A percentile compares a stretch with the other conserved stretches of the same genome.
These are phyloP conservation scores for Maniola jurtina DNA, from an alignment of 1,140 invertebrate species.

Conservation along the genomic window DNA sequence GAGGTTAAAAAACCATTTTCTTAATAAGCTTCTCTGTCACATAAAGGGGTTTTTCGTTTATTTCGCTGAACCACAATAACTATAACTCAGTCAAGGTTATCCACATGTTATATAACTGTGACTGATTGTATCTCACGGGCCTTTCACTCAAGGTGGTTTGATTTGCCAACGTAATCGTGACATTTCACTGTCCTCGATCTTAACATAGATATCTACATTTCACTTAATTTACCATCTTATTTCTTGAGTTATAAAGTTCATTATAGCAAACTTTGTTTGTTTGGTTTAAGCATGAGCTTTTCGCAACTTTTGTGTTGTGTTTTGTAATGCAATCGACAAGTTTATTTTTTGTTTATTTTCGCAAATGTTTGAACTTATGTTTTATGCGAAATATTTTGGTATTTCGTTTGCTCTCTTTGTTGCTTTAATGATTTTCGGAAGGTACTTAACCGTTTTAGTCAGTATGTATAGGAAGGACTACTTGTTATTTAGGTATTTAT, in stretches of 20 bases:
- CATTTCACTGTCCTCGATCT: slow-evolving; percentile 34
- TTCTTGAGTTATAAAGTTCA: background rate
- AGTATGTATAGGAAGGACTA: too few species aligned
- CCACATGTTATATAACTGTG: slow-evolving; percentile 33
- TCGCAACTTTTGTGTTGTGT: slow-evolving; percentile 11
- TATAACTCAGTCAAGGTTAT: slow-evolving; percentile 38
- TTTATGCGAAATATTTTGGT: too few species aligned
- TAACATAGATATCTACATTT: background rate
- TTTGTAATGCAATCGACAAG: slow-evolving; percentile 17
- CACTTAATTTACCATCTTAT: slow-evolving; percentile 13
- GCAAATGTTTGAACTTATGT: background rate
- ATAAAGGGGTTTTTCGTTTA: background rate
- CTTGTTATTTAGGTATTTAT: too few species aligned
- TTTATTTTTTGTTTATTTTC: background rate
- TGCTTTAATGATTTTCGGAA: too few species aligned
- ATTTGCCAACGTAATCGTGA: slow-evolving; percentile 37
- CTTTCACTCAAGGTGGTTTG: slow-evolving; percentile 40
- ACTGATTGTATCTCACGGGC: slow-evolving; percentile 30
- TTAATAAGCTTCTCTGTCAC: too few species aligned
- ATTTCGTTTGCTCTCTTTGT: too few species aligned
- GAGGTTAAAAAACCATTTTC: too few species aligned
- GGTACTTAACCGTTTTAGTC: too few species aligned
- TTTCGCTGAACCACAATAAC: slow-evolving; percentile 3
- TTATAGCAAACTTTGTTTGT: background rate
- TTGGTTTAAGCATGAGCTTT: slow-evolving; percentile 1